These are phyloP conservation scores for Dryomyza anilis DNA, from an alignment of 2,888 invertebrate genomes.

Conservation along the genomic window DNA sequence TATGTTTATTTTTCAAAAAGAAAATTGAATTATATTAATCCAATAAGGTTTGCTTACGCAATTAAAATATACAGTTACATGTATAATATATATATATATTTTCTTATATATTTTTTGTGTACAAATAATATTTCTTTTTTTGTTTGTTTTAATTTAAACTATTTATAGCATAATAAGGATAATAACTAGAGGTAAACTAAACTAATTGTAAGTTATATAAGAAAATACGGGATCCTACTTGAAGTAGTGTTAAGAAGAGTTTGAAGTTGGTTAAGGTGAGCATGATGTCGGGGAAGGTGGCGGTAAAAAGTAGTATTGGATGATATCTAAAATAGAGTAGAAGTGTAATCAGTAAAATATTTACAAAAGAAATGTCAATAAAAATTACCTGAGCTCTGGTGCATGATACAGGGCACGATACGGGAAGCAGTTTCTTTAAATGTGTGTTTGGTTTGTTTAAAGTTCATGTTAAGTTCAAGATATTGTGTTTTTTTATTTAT, in stretches of 20 bases:
- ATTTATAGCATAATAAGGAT: constrained; percentile 19
- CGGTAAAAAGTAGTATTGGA: constrained; percentile 5
- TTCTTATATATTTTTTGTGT: constrained; percentile 13
- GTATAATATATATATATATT: neutral
- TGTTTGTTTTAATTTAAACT: constrained; percentile 8
- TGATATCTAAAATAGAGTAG: constrained; percentile 4
- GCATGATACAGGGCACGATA: neutral
- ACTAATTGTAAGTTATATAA: constrained; percentile 12
- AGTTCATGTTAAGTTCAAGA: no score
- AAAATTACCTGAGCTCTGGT: constrained; percentile 4
- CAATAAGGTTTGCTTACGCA: neutral
- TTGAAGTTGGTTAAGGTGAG: neutral
- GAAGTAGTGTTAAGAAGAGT: constrained; percentile 8
- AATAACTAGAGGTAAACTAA: constrained; percentile 13
- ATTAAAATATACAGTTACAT: neutral
- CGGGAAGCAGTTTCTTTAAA: neutral
- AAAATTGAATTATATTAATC: constrained; percentile 7
- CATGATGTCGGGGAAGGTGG: neutral
- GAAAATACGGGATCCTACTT: constrained; percentile 11
- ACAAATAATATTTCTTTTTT: constrained; percentile 12
- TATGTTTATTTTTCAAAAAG: constrained; percentile 8
- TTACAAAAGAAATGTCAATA: neutral
- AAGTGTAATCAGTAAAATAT: neutral
- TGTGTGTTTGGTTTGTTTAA: no score
- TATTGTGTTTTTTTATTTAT: neutral